A percentile compares a stretch with the other conserved stretches of the same genome.
Evolutionary conservation across 2,113 vertebrate genomes (phyloP).

Genomic region (Bubo scandiacus): DNA sequence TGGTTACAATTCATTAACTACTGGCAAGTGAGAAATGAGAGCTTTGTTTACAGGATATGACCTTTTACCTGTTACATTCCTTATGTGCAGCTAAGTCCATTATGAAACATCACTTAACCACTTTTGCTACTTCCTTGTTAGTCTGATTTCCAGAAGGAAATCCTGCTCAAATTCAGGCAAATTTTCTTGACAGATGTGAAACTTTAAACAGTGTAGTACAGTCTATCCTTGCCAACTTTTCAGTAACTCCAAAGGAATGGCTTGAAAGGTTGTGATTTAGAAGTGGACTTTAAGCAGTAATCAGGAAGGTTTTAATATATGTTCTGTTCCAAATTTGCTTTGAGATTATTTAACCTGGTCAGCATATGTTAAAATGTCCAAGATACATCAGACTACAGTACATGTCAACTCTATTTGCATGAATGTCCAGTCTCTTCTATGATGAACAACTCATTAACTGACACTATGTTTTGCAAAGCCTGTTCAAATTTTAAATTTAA

Average conservation of each 20-base stretch:
- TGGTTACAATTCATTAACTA: not conserved
- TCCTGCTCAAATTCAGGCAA: constrained; percentile 2
- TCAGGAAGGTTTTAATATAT: not conserved
- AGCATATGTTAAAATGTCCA: not conserved
- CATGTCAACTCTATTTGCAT: not conserved
- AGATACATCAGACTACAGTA: not conserved
- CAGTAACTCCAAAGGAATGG: not conserved
- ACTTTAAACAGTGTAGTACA: not conserved
- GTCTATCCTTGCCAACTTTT: not conserved
- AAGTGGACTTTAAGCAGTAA: not conserved
- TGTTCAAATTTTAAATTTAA: not conserved
- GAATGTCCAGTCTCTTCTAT: not conserved
- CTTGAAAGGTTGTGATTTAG: not conserved
- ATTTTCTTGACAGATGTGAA: constrained; percentile 46
- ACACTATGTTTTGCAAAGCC: not conserved
- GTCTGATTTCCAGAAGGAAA: constrained; percentile 38
- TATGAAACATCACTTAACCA: constrained; percentile 13
- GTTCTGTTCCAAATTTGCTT: not conserved
- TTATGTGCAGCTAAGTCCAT: not conserved
- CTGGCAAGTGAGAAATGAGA: not conserved
- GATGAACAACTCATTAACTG: not conserved
- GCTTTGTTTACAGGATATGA: not conserved
- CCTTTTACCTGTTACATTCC: not conserved
- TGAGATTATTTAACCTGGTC: not conserved
- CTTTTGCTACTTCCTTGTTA: constrained; percentile 12